These are phyloP conservation scores for Ia io DNA, from an alignment of 2,113 vertebrate genomes.

Conservation along the genomic window DNA sequence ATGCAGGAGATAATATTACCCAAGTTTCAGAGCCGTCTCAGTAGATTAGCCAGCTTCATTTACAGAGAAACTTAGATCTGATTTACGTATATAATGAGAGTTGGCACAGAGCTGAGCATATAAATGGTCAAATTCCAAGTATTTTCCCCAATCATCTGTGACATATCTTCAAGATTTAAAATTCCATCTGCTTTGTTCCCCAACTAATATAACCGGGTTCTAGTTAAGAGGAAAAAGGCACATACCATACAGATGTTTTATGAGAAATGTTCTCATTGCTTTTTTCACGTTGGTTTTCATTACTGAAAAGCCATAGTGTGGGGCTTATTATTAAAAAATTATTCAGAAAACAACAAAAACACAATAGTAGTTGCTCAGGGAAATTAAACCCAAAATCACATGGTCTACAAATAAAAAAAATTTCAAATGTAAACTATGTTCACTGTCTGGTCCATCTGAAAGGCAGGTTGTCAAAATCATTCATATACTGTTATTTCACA, in stretches of 20 bases:
- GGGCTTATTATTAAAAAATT: conserved; percentile 53
- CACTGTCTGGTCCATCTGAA: conserved; percentile 14
- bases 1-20: conserved; percentile 29
- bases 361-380: conserved; percentile 41
- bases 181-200: conserved; percentile 52
- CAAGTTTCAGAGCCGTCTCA: conserved; percentile 35
- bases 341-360: conserved; percentile 23
- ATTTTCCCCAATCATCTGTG: conserved; percentile 56
- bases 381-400: conserved; percentile 47
- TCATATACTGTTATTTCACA: conserved; percentile 19
- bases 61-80: conserved; percentile 37
- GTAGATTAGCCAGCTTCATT: conserved; percentile 43
- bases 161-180: conserved; percentile 62
- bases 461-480: background rate
- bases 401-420: conserved; percentile 47
- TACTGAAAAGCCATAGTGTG: conserved; percentile 46
- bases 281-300: conserved; percentile 61
- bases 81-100: conserved; percentile 50
- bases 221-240: conserved; percentile 49
- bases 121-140: conserved; percentile 52
- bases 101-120: conserved; percentile 43
- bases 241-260: conserved; percentile 44
- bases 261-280: conserved; percentile 44
- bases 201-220: conserved; percentile 40
- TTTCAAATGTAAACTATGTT: conserved; percentile 38